Base-by-base conservation (phyloP, 1,140 invertebrate species). In the Reticulitermes speratus region DNA sequence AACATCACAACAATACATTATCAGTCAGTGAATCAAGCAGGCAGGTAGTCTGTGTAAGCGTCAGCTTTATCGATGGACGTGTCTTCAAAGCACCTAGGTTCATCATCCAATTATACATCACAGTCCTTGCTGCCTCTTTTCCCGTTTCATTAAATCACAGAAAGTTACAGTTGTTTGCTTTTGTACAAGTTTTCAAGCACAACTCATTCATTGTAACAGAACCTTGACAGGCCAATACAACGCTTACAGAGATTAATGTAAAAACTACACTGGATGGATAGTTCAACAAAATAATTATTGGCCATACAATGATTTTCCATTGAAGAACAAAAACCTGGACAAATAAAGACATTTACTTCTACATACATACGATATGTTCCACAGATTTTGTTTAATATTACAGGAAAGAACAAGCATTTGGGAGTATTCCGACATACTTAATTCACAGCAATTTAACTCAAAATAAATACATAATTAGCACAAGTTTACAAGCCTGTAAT, bases 41-140 rank as follows among this genome's bases (percentile, higher is more conserved):
- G 65, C 65, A 75, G 65, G 7, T 14, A 75, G 65, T n/a, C 65
- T 75, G 59, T 65, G 65, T 75, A 75, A 30, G 65, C 65, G 65
- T 75, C 65, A n/a, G 65, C 65, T 75, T n/a, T 14, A 75, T 84
- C 25, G 83, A 84, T 52, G 83, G 45, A 48, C 45, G 83, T 84
- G 45, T 84, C 44, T 84, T 52, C 44, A 59, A 83, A 86, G 86
- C 86, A 83, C 48, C 45, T 9, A 65, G 85, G n/a, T 82, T 38
- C 3, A 32, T 6, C 86, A 83, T 32, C 5, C 82, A 59, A 44
- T 32, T 82, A 84, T 52, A 84, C 86, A 65, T 59, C 81, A 82
- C 86, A 86, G 38, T 55, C 84, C 83, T 55, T 83, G 86, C 86
- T 86, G 86, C 86, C 86, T 84, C 86, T 84, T 84, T 86, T 86